Evolutionary conservation across 1,140 invertebrate genomes (phyloP), one percentile per base, ranked within the genome.

Genomic region (Helicoverpa zea): DNA sequence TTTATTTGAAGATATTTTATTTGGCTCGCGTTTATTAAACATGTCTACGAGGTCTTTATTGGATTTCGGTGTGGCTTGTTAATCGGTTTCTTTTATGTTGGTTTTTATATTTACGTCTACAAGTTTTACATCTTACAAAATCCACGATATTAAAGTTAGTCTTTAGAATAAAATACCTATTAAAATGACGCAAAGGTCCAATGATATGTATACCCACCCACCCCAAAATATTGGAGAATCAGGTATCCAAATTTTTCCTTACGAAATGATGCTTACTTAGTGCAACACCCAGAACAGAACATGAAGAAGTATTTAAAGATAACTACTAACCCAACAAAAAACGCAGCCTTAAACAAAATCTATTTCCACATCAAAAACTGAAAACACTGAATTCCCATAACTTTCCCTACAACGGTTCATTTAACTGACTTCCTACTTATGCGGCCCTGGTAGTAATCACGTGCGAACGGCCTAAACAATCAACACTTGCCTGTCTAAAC

Each of bases 391-490:
- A 49, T 43, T 75, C 30, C 35, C 56, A 49, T 51, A n/a, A 47
- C 13, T 29, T 61, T 59, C 18, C 16, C 72, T 23, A 29, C 43
- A 59, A 51, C 35, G 10, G 58, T 49, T 63, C 58, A 63, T 14
- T 73, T 35, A 59, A 30, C 73, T 10, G 43, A 76, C 56, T 72
- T 72, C 68, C 68, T 72, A 52, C 18, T 72, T 54, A 72, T 52
- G 63, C 35, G 5, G 63, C 43, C 63, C 35, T 47, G 35, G 43
- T 63, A 9, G 56, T 51, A 76, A 76, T 76, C 73, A 76, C 73
- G 73, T 76, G 56, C 73, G 49, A 76, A 76, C 43, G 16, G 35
- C 13, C 73, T 23, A 76, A 76, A 76, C 56, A 76, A 63, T 76
- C 73, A 63, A 61, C 68, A 72, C 68, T 54, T 72, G 68, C 30